Evolutionary conservation across 2,888 invertebrate species (phyloP).

Genomic region (Spodoptera picta): DNA sequence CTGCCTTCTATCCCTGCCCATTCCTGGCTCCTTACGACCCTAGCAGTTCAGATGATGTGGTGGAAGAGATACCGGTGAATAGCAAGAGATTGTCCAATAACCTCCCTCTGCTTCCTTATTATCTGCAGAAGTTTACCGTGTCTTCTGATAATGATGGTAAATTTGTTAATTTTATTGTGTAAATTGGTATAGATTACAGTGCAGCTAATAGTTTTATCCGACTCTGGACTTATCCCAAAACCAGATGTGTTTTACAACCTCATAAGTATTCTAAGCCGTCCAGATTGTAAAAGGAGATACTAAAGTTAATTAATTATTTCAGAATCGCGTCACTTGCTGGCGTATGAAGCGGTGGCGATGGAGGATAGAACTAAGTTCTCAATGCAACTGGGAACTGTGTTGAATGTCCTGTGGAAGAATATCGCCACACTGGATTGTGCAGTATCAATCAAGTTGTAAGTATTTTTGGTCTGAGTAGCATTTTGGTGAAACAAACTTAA

Average conservation of each 20-base stretch:
- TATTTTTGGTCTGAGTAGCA: slow-evolving; percentile 32
- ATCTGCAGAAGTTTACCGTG: slow-evolving; percentile 75
- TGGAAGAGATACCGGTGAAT: slow-evolving; percentile 66
- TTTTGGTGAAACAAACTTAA: background rate
- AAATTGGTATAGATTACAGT: too few species aligned
- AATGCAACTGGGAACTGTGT: slow-evolving; percentile 82
- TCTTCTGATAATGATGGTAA: slow-evolving; percentile 66
- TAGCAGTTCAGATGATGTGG: slow-evolving; percentile 52
- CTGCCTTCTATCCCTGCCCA: slow-evolving; percentile 72
- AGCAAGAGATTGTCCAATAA: slow-evolving; percentile 73
- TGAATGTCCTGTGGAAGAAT: slow-evolving; percentile 90
- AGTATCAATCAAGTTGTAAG: slow-evolving; percentile 82
- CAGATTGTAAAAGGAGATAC: too few species aligned
- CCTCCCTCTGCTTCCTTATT: slow-evolving; percentile 76
- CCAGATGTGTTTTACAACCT: too few species aligned
- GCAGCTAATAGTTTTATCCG: too few species aligned
- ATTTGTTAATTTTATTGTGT: slow-evolving; percentile 2
- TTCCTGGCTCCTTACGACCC: slow-evolving; percentile 65
- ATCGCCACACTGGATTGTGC: slow-evolving; percentile 83
- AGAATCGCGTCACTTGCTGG: slow-evolving; percentile 71
- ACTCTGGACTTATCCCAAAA: too few species aligned
- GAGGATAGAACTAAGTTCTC: slow-evolving; percentile 84
- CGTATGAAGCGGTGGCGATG: slow-evolving; percentile 83
- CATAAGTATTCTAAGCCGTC: too few species aligned
- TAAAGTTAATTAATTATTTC: slow-evolving; percentile 37